Evolutionary conservation across 2,113 vertebrate species (phyloP).

Genomic region (Zosterops hypoxanthus): DNA sequence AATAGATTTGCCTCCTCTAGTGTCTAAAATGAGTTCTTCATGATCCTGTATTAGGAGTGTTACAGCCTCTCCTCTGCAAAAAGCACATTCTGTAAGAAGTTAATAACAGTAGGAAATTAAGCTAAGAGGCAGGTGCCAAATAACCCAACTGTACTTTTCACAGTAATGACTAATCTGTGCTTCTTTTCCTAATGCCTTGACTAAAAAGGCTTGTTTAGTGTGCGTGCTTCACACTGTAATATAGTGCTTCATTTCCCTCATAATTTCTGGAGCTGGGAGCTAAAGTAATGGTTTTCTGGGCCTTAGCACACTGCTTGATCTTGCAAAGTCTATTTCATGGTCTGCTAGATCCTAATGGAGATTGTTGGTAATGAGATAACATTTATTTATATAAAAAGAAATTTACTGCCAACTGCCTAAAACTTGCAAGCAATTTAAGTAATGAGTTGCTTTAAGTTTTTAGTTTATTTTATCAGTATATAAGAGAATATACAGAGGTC

Average conservation of each 20-base stretch:
- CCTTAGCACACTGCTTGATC: conserved; percentile 74
- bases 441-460: conserved; percentile 35
- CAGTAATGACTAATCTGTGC: conserved; percentile 44
- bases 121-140: conserved; percentile 48
- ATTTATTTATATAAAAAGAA: conserved; percentile 81
- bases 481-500: conserved; percentile 6
- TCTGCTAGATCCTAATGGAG: conserved; percentile 79
- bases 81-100: not conserved
- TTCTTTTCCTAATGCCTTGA: conserved; percentile 60
- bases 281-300: conserved; percentile 72
- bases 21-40: not conserved
- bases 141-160: conserved; percentile 59
- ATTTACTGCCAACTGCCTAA: conserved; percentile 69
- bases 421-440: conserved; percentile 55
- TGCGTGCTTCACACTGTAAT: conserved; percentile 66
- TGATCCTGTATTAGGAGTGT: not conserved
- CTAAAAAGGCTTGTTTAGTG: conserved; percentile 67
- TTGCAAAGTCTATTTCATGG: conserved; percentile 82
- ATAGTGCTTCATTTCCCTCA: conserved; percentile 74
- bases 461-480: not conserved
- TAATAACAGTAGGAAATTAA: conserved; percentile 43
- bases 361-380: conserved; percentile 78
- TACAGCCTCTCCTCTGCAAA: conserved; percentile 18
- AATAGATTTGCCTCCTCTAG: not conserved
- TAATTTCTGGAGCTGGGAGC: conserved; percentile 72